Evolutionary conservation across 2,888 invertebrate genomes (phyloP), one percentile per base, ranked within the genome.

Genomic region (Drosophila kuntzei): DNA sequence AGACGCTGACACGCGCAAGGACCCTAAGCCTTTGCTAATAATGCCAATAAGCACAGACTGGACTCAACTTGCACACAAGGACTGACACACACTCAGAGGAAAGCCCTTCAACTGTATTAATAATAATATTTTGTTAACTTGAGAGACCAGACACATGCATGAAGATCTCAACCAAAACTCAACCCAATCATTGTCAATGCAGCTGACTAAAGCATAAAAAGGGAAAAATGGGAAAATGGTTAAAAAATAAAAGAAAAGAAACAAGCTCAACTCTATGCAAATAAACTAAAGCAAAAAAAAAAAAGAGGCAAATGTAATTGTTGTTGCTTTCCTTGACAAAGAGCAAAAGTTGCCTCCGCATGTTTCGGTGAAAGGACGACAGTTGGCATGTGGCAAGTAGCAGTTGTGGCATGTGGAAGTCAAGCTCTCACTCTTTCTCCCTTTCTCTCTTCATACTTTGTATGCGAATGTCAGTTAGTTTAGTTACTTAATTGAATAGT

Each of bases 401-500:
- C n/a, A 69, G 74, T 29, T 62, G 41, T 63, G 72, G 73, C 55
- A 75, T 73, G 73, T 62, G 25, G 43, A 20, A 37, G 43, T 27
- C 47, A 39, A 67, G 37, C 20, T 22, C 43, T 20, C 29, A 2
- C 20, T 41, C 22, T 29, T 11, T 27, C 39, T 18, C 34, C 16
- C 20, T 34, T 25, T 11, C 32, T 9, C 29, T 14, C 50, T 29
- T 7, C 20, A 4, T 27, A 36, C 18, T 32, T 44, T 53, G 51
- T 73, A 50, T 88, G 83, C 74, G 71, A 82, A 73, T 76, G 89
- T 84, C 84, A 88, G 89, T 88, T 87, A 76, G 87, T 87, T 88
- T 85, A 85, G 85, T 89, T 87, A 85, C 85, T 89, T 85, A 85
- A 85, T 85, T 85, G 89, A 89, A 89, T 89, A 87, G 85, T 87